These are phyloP conservation scores for Temnothorax longispinosus DNA, from an alignment of 1,140 invertebrate genomes.

Conservation along the genomic window DNA sequence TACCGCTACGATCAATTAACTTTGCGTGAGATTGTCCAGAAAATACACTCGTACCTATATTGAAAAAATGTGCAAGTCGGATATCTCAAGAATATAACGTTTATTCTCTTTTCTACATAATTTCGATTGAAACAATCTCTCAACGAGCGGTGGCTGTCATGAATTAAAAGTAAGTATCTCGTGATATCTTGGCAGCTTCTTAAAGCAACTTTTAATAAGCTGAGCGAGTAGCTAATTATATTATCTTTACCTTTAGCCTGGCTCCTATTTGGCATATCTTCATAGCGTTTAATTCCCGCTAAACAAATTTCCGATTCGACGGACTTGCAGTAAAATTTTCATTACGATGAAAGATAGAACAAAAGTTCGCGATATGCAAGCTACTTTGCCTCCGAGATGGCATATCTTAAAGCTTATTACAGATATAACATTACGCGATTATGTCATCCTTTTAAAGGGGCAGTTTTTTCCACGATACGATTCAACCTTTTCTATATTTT, in stretches of 20 bases:
- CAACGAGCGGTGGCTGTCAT: not conserved
- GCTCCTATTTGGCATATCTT: conserved; percentile 39
- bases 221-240: conserved; percentile 44
- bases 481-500: not conserved
- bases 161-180: conserved; percentile 52
- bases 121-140: conserved; percentile 43
- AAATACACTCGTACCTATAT: not conserved
- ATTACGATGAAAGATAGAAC: conserved; percentile 13
- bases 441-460: conserved; percentile 16
- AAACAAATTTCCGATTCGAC: conserved; percentile 52
- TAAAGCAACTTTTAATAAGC: conserved; percentile 56
- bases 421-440: conserved; percentile 35
- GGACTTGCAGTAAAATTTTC: conserved; percentile 45
- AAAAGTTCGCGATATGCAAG: conserved; percentile 25
- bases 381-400: not conserved
- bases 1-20: conserved; percentile 31
- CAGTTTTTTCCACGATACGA: not conserved
- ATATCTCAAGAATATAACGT: conserved; percentile 35
- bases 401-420: conserved; percentile 47
- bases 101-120: not conserved
- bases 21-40: not conserved
- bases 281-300: conserved; percentile 44
- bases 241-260: conserved; percentile 33
- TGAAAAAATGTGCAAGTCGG: conserved; percentile 20
- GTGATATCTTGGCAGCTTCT: conserved; percentile 45